These are phyloP conservation scores for Drosophila paracracens DNA, from an alignment of 2,888 invertebrate genomes.

Conservation along the genomic window DNA sequence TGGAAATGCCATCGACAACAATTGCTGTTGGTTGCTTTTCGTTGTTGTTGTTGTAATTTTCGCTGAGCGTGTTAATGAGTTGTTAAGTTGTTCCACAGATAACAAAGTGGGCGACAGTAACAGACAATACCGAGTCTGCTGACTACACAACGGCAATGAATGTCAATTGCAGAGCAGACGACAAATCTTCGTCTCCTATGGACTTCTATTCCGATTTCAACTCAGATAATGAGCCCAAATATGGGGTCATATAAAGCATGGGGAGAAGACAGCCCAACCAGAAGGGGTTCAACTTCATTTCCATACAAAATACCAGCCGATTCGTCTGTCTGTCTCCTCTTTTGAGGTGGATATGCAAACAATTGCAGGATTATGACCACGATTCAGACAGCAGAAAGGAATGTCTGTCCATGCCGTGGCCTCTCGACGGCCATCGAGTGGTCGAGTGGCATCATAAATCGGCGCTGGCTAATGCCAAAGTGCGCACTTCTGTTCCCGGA, in stretches of 20 bases:
- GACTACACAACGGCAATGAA: constrained; percentile 67
- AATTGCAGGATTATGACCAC: constrained; percentile 49
- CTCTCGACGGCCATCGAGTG: constrained; percentile 35
- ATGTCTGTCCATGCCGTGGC: not conserved
- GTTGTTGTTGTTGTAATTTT: constrained; percentile 29
- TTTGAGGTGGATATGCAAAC: constrained; percentile 36
- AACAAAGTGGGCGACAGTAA: constrained; percentile 26
- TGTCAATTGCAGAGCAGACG: constrained; percentile 68
- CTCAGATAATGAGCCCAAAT: constrained; percentile 7
- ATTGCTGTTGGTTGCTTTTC: constrained; percentile 45
- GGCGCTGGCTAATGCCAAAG: constrained; percentile 64
- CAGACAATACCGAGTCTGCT: constrained; percentile 38
- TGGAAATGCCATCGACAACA: constrained; percentile 37
- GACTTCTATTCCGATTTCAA: constrained; percentile 20
- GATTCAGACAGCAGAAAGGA: constrained; percentile 4
- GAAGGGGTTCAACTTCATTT: constrained; percentile 24
- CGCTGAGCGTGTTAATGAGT: constrained; percentile 72
- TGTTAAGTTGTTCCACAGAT: constrained; percentile 67
- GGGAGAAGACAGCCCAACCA: not conserved
- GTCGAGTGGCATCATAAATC: constrained; percentile 68
- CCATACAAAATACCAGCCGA: constrained; percentile 36
- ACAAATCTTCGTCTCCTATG: constrained; percentile 25
- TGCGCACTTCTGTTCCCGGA: constrained; percentile 51
- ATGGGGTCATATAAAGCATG: constrained; percentile 4
- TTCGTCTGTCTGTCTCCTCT: not conserved